Base-by-base conservation (phyloP, 2,797 vertebrate species). In the Chaenodraco wilsoni region DNA sequence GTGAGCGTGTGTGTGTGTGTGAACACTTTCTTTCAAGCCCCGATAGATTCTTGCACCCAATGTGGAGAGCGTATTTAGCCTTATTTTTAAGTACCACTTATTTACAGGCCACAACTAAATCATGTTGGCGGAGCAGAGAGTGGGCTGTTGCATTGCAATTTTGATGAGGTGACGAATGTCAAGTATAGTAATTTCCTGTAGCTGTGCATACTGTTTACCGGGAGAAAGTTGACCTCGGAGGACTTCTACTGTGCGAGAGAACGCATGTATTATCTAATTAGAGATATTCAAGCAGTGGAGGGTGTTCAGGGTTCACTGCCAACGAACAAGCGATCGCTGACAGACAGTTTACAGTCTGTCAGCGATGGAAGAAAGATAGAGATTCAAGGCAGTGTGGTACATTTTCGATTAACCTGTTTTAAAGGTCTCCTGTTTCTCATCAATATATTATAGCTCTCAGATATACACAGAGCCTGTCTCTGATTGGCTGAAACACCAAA, bases 191-290 rank as follows among this genome's bases (percentile, higher is more conserved):
- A 84, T 83, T 78, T 72, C 49, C 63, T 60, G 50, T n/a, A 64
- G 67, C 70, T 59, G 70, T 51, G 58, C 33, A 71, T 54, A 63
- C 19, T 48, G 76, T 61, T 80, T 74, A 51, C 46, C 51, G 67
- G 61, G 46, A 67, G 27, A 65, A 74, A 77, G 73, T 74, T 51
- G 63, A 74, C 48, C 54, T n/a, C 0, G 40, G 43, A 50, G 69
- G 69, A 69, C 50, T 50, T 61, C 15, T 8, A 40, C n/a, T 0
- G 16, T 17, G 61, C 65, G 49, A 76, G 77, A 83, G 69, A 76
- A 78, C 83, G 69, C 62, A 52, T 61, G 66, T 74, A 65, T 80
- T 77, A 82, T 78, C 84, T 78, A 75, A 85, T 84, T 73, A 61
- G 59, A 17, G 19, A 50, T 17, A 61, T 72, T 33, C 33, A 7